Conservation (phyloP, 2,888 invertebrate species). For the Synergus laeviventris region DNA sequence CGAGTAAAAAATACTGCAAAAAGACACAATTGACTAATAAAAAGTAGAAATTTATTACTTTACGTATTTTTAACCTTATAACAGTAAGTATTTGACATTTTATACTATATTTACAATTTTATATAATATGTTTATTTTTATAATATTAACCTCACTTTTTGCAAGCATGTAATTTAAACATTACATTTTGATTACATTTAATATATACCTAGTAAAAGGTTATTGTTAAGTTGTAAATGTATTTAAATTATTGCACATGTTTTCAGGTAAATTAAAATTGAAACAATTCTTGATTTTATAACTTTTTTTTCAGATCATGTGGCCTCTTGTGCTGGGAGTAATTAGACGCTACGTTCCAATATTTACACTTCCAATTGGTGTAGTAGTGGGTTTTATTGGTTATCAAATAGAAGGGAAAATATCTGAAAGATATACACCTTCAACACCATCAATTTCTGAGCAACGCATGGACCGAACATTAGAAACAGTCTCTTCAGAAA, state of each 20-base stretch:
- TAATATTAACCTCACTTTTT: neutral
- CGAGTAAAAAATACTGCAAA: neutral
- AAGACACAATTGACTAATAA: neutral
- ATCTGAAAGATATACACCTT: constrained; percentile 86
- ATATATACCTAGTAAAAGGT: neutral
- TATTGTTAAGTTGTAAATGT: too few species aligned
- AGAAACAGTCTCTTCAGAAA: constrained; percentile 56
- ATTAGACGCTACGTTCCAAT: constrained; percentile 86
- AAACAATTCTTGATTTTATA: neutral
- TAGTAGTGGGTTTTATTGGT: constrained; percentile 88
- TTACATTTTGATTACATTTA: neutral
- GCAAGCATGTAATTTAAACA: neutral
- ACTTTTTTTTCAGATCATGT: constrained; percentile 69
- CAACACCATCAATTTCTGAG: constrained; percentile 67
- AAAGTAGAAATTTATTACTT: neutral
- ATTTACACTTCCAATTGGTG: constrained; percentile 89
- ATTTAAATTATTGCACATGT: too few species aligned
- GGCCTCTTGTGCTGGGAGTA: constrained; percentile 84
- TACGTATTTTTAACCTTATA: neutral
- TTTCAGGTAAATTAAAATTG: neutral
- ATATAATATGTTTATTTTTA: neutral
- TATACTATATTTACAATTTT: neutral
- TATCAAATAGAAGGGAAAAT: constrained; percentile 88
- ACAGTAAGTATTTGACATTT: neutral
- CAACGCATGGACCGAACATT: constrained; percentile 70